Conservation (phyloP, 2,797 vertebrate genomes). For the Knipowitschia caucasica region DNA sequence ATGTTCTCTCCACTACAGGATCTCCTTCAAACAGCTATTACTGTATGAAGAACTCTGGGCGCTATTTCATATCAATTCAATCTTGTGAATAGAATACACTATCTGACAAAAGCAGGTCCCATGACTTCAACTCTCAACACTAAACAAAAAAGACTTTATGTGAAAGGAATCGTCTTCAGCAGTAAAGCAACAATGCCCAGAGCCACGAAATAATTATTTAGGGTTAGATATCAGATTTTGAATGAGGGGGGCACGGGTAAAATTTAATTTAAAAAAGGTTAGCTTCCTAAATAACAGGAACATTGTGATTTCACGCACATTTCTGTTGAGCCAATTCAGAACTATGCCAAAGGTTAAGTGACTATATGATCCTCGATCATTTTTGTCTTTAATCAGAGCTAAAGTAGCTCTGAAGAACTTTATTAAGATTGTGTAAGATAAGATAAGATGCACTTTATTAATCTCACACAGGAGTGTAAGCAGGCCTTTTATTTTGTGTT, state of each 20-base stretch:
- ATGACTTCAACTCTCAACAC: constrained; percentile 22
- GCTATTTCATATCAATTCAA: constrained; percentile 26
- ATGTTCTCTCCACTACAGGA: constrained; percentile 2
- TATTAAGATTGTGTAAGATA: constrained; percentile 31
- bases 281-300: not conserved
- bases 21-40: constrained; percentile 2
- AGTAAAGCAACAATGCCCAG: not conserved
- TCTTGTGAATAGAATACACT: constrained; percentile 16
- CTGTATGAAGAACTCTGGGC: constrained; percentile 2
- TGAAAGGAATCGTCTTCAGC: not conserved
- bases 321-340: constrained; percentile 6
- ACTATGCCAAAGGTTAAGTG: constrained; percentile 43
- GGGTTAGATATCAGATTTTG: not conserved
- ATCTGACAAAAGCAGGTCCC: constrained; percentile 15
- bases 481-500: no score
- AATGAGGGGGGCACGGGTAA: not conserved
- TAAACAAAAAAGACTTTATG: constrained; percentile 15
- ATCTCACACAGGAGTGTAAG: no score
- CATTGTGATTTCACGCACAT: not conserved
- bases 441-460: constrained; percentile 27
- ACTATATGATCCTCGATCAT: constrained; percentile 35
- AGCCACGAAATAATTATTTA: not conserved
- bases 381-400: constrained; percentile 31
- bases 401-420: constrained; percentile 11
- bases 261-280: not conserved